Conservation (phyloP, 2,797 vertebrate genomes). For the Alosa sapidissima region DNA sequence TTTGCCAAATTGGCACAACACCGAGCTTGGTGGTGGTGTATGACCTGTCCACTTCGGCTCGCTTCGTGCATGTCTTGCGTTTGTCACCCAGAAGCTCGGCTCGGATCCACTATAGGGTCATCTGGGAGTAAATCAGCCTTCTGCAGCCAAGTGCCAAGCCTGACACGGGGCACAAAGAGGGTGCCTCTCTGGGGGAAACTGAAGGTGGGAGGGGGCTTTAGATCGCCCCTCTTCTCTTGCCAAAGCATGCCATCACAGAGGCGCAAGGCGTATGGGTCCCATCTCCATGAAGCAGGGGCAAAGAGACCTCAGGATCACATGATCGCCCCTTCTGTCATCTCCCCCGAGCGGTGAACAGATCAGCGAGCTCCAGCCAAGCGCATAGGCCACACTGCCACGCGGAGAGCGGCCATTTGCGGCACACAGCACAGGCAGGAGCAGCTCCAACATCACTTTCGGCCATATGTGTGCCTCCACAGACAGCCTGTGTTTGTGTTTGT, state of each 20-base stretch:
- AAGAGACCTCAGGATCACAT: not conserved
- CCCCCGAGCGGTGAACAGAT: not conserved
- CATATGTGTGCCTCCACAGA: constrained; percentile 4
- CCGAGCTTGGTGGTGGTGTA: constrained; percentile 40
- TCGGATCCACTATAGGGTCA: constrained; percentile 53
- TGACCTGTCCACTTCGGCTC: constrained; percentile 56
- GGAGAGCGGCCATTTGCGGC: not conserved
- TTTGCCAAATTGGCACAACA: constrained; percentile 54
- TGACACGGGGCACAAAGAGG: constrained; percentile 23
- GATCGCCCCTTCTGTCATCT: not conserved
- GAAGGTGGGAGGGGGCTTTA: not conserved
- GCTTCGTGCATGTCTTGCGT: constrained; percentile 48
- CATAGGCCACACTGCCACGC: not conserved
- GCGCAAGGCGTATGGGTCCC: not conserved
- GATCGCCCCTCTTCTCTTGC: not conserved
- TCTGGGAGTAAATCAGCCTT: constrained; percentile 52
- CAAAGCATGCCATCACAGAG: not conserved
- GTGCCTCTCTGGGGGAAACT: not conserved
- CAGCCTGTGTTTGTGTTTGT: constrained; percentile 36
- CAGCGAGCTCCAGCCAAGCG: constrained; percentile 24
- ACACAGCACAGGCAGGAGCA: not conserved
- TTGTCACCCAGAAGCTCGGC: constrained; percentile 69
- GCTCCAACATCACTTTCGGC: not conserved
- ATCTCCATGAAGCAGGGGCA: not conserved
- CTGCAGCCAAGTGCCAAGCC: constrained; percentile 50